Evolutionary conservation across 2,113 vertebrate genomes (phyloP).

Genomic region (Solea senegalensis): DNA sequence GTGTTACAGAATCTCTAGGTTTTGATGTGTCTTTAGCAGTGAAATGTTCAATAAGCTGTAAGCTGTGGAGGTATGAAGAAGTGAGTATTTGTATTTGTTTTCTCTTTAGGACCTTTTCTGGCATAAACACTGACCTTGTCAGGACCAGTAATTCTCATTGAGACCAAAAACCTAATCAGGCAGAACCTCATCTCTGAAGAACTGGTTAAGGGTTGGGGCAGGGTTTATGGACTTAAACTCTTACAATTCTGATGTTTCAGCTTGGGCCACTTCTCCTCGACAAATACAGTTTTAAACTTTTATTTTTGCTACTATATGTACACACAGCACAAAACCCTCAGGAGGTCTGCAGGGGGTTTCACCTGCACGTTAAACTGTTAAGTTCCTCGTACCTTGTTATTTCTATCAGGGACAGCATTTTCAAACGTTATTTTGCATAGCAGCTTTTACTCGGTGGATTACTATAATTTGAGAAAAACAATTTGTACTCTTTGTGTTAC

Average conservation of each 20-base stretch:
- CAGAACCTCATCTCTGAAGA: too few species aligned
- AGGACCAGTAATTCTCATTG: too few species aligned
- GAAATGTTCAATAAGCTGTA: neutral
- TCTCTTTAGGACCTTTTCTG: neutral
- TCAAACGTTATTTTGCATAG: constrained; percentile 4
- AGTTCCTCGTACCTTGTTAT: neutral
- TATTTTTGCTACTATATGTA: too few species aligned
- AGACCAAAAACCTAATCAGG: too few species aligned
- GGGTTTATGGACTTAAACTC: too few species aligned
- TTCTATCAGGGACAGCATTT: neutral
- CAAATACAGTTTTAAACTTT: neutral
- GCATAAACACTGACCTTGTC: neutral
- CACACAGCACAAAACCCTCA: neutral
- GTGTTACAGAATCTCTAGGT: neutral
- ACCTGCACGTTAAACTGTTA: neutral
- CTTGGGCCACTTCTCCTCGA: neutral
- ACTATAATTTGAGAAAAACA: constrained; percentile 18
- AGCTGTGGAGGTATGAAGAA: too few species aligned
- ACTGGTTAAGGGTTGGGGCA: too few species aligned
- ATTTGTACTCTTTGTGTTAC: constrained; percentile 11
- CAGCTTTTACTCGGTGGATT: neutral
- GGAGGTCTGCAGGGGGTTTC: neutral
- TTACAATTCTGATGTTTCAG: neutral
- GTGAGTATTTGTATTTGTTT: neutral
- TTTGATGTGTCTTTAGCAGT: neutral